Evolutionary conservation across 2,888 invertebrate species (phyloP).

Genomic region (Cataglyphis livida): DNA sequence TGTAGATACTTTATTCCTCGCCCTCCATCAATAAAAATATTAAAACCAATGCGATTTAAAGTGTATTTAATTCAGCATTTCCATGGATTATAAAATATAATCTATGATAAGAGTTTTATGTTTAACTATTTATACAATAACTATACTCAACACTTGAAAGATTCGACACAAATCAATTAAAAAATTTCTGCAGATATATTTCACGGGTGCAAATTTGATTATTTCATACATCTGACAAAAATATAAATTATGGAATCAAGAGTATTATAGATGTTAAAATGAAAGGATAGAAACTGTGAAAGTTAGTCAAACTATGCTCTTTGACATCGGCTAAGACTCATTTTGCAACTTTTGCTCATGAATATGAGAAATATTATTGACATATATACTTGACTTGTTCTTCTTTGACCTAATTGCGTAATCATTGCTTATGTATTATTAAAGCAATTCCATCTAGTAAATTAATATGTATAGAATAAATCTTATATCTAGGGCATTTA

Average conservation of each 20-base stretch:
- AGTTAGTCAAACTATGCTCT: slow-evolving; percentile 8
- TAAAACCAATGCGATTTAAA: no score
- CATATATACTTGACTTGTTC: slow-evolving; percentile 20
- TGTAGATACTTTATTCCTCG: no score
- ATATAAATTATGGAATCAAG: background rate
- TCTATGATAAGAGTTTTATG: no score
- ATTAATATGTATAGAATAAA: background rate
- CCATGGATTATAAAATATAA: no score
- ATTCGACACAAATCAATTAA: background rate
- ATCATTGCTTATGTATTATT: background rate
- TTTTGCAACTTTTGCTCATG: slow-evolving; percentile 67
- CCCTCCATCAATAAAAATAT: no score
- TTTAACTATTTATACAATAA: no score
- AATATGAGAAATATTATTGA: slow-evolving; percentile 71
- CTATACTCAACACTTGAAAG: background rate
- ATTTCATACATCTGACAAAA: background rate
- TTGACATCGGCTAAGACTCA: slow-evolving; percentile 78
- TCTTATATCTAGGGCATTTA: background rate
- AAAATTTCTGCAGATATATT: background rate
- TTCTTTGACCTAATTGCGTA: slow-evolving; percentile 28
- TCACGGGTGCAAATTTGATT: background rate
- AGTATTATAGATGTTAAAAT: background rate
- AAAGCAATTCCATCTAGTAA: background rate
- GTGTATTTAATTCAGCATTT: no score
- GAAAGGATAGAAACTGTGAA: background rate